Evolutionary conservation across 92 coral and sea anemone genomes (phyloP), one percentile per base, ranked within the genome.

Genomic region (Paramuricea clavata): DNA sequence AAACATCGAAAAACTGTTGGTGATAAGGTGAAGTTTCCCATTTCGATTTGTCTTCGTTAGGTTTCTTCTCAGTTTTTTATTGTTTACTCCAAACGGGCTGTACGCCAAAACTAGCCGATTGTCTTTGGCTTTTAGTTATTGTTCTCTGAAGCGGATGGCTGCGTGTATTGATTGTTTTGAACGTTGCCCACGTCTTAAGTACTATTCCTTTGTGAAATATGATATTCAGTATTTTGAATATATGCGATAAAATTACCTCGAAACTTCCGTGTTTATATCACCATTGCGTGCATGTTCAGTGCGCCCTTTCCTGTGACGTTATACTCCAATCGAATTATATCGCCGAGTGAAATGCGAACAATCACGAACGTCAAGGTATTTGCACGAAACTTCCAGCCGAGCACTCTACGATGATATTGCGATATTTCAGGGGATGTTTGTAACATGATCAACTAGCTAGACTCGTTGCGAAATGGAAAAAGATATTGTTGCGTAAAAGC

Each of bases 21-120:
- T 22, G 84, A 22, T 12, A 61, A 9, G 0, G 84, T 79, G 31
- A 79, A 79, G 28, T 65, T 65, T 9, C 84, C 84, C 84, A 79
- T 79, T 44, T 28, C 62, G 36, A 49, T 65, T 39, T 19, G 12
- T 11, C 72, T 3, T 13, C 41, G 39, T 19, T 19, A 54, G 0
- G 23, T 2, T 54, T 54, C 6, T 65, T 26, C 72, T 28, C 9
- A 19, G 32, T 65, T 65, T n/a, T 27, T 39, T 27, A 65, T 54
- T 65, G 21, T 65, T 65, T 65, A 5, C 17, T 65, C 39, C 72
- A 33, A 65, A 19, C 39, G 4, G 41, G 17, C 72, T 26, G 12
- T 31, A 9, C 23, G 39, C 41, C 72, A 65, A 60, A 60, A 26
- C 41, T 65, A 10, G 10, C 41, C 72, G 72, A 65, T 28, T 65